A percentile compares a stretch with the other conserved stretches of the same genome.
phyloP scores from a whole-genome alignment of 2,888 invertebrate species.

The Platycheirus albimanus region DNA sequence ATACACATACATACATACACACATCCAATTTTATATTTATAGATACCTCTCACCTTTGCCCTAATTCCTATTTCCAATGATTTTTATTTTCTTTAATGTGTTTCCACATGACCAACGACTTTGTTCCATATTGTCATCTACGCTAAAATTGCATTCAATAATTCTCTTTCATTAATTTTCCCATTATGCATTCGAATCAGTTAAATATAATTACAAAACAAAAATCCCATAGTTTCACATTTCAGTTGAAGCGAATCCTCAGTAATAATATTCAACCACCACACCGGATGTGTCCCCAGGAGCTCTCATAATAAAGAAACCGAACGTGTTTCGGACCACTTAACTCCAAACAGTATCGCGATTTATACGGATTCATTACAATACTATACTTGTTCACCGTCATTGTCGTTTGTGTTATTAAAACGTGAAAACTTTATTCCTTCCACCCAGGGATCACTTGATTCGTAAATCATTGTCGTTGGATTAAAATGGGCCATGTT shows the following conservation, averaged over 20 bases:
- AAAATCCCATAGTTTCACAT: slow-evolving; percentile 62
- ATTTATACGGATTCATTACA: slow-evolving; percentile 71
- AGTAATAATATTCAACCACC: slow-evolving; percentile 11
- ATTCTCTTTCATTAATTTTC: too few relatives aligned
- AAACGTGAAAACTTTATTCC: slow-evolving; percentile 28
- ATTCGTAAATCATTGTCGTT: slow-evolving; percentile 68
- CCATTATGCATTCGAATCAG: too few relatives aligned
- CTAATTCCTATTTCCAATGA: too few relatives aligned
- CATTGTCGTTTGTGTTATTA: slow-evolving; percentile 4
- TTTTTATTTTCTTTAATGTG: too few relatives aligned
- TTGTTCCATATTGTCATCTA: too few relatives aligned
- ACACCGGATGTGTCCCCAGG: slow-evolving; percentile 59
- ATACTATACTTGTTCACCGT: slow-evolving; percentile 10
- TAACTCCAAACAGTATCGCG: slow-evolving; percentile 42
- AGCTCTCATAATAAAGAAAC: slow-evolving; percentile 55
- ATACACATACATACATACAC: too few relatives aligned
- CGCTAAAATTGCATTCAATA: too few relatives aligned
- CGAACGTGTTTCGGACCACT: slow-evolving; percentile 67
- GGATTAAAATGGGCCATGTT: slow-evolving; percentile 30
- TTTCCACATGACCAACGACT: too few relatives aligned
- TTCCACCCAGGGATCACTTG: slow-evolving; percentile 50
- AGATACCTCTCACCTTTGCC: too few relatives aligned
- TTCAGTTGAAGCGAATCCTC: slow-evolving; percentile 42
- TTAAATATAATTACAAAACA: neutral
- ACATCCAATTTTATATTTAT: too few relatives aligned